phyloP scores from a whole-genome alignment of 2,888 invertebrate species.

The Trissolcus japonicus region DNA sequence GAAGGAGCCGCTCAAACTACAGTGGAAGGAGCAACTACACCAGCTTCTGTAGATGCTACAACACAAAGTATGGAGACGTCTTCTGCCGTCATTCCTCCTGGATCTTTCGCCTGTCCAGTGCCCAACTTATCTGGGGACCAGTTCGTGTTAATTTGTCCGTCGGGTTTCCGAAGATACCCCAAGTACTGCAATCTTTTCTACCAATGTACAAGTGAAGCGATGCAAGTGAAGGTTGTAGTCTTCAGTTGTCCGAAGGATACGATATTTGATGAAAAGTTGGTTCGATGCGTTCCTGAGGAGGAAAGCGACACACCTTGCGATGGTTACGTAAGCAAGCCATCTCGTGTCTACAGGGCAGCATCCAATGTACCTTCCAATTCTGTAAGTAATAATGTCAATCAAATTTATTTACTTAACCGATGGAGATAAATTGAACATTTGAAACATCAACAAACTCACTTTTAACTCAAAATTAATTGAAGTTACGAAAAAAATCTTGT shows the following conservation, averaged over 20 bases:
- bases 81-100: slow-evolving; percentile 62
- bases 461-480: neutral
- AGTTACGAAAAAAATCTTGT: no score
- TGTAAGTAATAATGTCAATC: slow-evolving; percentile 76
- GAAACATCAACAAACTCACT: no score
- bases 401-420: neutral
- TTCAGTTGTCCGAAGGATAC: slow-evolving; percentile 87
- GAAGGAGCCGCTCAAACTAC: slow-evolving; percentile 20
- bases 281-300: slow-evolving; percentile 83
- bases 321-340: slow-evolving; percentile 78
- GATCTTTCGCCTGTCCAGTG: slow-evolving; percentile 64
- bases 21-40: no score
- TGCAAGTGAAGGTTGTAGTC: slow-evolving; percentile 85
- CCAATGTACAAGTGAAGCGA: slow-evolving; percentile 84
- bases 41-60: no score
- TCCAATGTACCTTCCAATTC: slow-evolving; percentile 78
- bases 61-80: slow-evolving; percentile 59
- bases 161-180: slow-evolving; percentile 89
- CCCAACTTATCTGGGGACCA: slow-evolving; percentile 82
- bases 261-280: slow-evolving; percentile 84
- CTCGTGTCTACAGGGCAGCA: slow-evolving; percentile 78
- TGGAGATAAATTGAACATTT: no score
- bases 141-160: slow-evolving; percentile 85
- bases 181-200: slow-evolving; percentile 90
- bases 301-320: slow-evolving; percentile 79